Percentiles rank a stretch among this genome's conserved stretches.
These are phyloP conservation scores for Orthosia gothica DNA, from an alignment of 2,888 invertebrate genomes.

Conservation along the genomic window DNA sequence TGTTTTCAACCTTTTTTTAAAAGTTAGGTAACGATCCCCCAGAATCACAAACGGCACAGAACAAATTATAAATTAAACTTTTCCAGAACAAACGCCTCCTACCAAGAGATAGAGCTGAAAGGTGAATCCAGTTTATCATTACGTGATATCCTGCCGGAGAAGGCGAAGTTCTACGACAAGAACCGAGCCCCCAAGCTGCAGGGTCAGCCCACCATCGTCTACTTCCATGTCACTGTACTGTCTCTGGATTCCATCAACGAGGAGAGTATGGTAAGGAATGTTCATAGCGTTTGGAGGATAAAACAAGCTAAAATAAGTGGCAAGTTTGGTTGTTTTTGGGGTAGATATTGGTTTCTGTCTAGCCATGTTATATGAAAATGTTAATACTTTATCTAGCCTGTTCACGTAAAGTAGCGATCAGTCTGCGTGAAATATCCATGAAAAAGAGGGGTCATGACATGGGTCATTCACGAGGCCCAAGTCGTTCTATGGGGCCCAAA, in stretches of 20 bases:
- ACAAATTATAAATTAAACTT: neutral
- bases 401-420: too few species aligned
- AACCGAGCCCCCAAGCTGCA: conserved; percentile 96
- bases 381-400: too few species aligned
- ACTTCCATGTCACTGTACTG: conserved; percentile 97
- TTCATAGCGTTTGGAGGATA: neutral
- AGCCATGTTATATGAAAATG: too few species aligned
- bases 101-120: conserved; percentile 87
- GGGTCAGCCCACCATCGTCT: conserved; percentile 97
- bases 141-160: conserved; percentile 96
- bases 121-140: conserved; percentile 92
- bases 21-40: too few species aligned
- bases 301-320: neutral
- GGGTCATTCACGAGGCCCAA: too few species aligned
- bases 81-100: conserved; percentile 85
- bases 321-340: too few species aligned
- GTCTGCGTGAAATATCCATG: too few species aligned
- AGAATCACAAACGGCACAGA: neutral
- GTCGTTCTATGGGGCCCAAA: too few species aligned
- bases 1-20: too few species aligned
- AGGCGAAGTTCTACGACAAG: conserved; percentile 97
- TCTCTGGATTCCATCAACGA: conserved; percentile 99
- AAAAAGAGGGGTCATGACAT: too few species aligned
- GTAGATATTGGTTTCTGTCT: too few species aligned
- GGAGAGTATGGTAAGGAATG: conserved; percentile 95